Evolutionary conservation across 2,113 vertebrate species (phyloP).

Genomic region (Gallinago media): DNA sequence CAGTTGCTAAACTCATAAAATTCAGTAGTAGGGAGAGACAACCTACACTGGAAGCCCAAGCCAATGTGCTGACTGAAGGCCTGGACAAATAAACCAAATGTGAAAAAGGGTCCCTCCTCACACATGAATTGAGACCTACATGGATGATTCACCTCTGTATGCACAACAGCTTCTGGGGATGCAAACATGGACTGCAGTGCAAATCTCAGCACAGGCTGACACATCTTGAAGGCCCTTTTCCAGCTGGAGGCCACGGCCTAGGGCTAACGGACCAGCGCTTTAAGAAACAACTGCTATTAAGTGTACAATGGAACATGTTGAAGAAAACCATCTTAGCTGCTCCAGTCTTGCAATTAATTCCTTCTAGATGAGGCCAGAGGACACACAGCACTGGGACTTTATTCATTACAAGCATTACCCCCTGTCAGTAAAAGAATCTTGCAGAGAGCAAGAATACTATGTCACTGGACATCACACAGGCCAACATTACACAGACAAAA

Average conservation of each 20-base stretch:
- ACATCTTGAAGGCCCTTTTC: not conserved
- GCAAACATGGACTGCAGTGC: not conserved
- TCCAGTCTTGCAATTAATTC: not conserved
- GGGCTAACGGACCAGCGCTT: not conserved
- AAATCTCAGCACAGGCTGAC: not conserved
- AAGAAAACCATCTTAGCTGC: not conserved
- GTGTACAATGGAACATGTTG: fast-evolving
- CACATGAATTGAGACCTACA: not conserved
- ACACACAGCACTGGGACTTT: too few species aligned
- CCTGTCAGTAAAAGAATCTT: not conserved
- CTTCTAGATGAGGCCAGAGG: not conserved
- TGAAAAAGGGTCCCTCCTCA: not conserved
- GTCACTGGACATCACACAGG: not conserved
- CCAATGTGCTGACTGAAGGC: not conserved
- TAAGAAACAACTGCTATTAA: not conserved
- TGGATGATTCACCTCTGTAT: fast-evolving
- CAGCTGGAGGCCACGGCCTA: not conserved
- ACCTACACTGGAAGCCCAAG: not conserved
- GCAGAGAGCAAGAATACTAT: not conserved
- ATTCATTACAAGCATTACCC: not conserved
- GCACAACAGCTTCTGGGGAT: not conserved
- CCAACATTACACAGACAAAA: not conserved
- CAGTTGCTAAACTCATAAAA: not conserved
- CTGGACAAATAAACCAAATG: not conserved
- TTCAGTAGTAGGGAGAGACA: not conserved